A percentile compares a stretch with the other conserved stretches of the same genome.
These are phyloP conservation scores for Danio tinwini DNA, from an alignment of 2,797 vertebrate species.

Conservation along the genomic window DNA sequence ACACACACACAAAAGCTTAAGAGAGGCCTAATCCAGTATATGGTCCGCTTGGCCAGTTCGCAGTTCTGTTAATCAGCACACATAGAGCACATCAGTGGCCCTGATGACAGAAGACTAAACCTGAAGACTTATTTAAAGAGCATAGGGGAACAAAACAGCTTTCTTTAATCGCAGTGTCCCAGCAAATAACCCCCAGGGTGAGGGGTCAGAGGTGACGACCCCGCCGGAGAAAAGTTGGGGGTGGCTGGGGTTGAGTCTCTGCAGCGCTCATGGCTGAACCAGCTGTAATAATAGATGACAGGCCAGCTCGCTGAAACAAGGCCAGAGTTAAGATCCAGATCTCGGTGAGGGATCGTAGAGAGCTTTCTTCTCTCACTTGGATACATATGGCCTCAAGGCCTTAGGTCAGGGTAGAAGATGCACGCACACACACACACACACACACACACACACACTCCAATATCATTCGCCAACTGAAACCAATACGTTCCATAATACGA, in stretches of 20 bases:
- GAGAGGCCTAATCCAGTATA: slow-evolving; percentile 15
- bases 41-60: background rate
- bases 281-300: slow-evolving; percentile 82
- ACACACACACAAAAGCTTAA: background rate
- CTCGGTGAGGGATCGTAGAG: slow-evolving; percentile 39
- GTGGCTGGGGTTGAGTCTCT: slow-evolving; percentile 65
- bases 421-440: slow-evolving; percentile 3
- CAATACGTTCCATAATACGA: background rate
- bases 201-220: slow-evolving; percentile 77
- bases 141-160: slow-evolving; percentile 75
- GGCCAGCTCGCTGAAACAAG: slow-evolving; percentile 70
- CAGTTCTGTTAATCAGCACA: slow-evolving; percentile 78
- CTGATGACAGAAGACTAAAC: slow-evolving; percentile 72
- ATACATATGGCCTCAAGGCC: slow-evolving; percentile 43
- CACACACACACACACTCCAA: background rate
- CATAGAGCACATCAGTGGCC: slow-evolving; percentile 76
- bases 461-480: too few relatives aligned
- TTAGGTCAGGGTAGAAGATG: slow-evolving; percentile 21
- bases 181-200: slow-evolving; percentile 74
- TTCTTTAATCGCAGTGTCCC: slow-evolving; percentile 75
- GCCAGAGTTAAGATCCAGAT: slow-evolving; percentile 64
- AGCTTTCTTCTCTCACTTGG: slow-evolving; percentile 50
- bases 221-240: slow-evolving; percentile 66
- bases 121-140: slow-evolving; percentile 59
- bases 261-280: slow-evolving; percentile 75